Conservation (phyloP, 64 coral and sea anemone genomes). For the Dendronephthya gigantea region DNA sequence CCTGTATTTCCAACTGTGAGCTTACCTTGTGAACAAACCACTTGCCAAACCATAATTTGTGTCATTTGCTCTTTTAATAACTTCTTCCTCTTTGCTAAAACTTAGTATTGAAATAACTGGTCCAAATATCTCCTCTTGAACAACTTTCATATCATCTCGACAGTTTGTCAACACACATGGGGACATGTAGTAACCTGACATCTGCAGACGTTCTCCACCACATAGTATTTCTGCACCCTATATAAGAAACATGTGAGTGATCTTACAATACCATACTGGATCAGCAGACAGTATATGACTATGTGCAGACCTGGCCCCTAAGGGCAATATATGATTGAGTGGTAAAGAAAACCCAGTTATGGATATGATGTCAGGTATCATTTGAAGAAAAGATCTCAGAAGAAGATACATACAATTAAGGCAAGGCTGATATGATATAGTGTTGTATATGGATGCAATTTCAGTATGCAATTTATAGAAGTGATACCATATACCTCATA, state of each 20-base stretch:
- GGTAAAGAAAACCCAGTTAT: too few species aligned
- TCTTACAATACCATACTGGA: neutral
- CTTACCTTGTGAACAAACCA: conserved; percentile 78
- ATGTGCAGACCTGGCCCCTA: too few species aligned
- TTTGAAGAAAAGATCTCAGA: too few species aligned
- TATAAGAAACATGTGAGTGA: neutral
- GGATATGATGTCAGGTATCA: too few species aligned
- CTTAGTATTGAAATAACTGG: conserved; percentile 89
- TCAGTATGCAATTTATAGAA: too few species aligned
- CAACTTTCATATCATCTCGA: conserved; percentile 80
- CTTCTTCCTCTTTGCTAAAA: conserved; percentile 74
- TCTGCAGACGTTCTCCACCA: conserved; percentile 66
- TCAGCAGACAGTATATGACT: too few species aligned
- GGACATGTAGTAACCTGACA: conserved; percentile 77
- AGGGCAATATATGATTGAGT: too few species aligned
- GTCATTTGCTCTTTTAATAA: conserved; percentile 63
- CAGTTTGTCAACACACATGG: conserved; percentile 90
- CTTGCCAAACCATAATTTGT: conserved; percentile 74
- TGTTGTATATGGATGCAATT: too few species aligned
- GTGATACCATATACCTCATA: neutral
- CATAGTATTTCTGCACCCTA: conserved; percentile 81
- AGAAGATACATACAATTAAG: too few species aligned
- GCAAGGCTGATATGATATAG: too few species aligned
- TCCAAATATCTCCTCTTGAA: conserved; percentile 96
- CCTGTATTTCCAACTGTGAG: neutral